These are phyloP conservation scores for Eilema griseolum DNA, from an alignment of 2,888 invertebrate species.

Conservation along the genomic window DNA sequence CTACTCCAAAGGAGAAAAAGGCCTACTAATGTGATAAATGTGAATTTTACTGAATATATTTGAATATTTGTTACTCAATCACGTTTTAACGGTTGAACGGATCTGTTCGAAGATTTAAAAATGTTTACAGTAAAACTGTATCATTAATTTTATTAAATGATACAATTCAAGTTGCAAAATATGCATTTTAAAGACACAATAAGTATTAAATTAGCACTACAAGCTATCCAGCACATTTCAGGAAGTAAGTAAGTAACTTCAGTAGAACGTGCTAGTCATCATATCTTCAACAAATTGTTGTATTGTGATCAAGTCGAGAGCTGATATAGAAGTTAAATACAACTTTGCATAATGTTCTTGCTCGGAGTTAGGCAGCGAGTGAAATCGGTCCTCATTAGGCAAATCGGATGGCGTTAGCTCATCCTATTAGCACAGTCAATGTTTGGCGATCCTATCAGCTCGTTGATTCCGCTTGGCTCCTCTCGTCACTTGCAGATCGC, in stretches of 20 bases:
- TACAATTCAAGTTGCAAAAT: neutral
- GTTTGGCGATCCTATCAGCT: slow-evolving; percentile 78
- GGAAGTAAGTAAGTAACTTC: slow-evolving; percentile 38
- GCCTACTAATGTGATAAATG: too few species aligned
- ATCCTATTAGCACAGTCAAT: slow-evolving; percentile 83
- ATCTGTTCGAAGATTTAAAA: too few species aligned
- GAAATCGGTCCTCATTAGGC: slow-evolving; percentile 82
- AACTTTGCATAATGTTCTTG: slow-evolving; percentile 82
- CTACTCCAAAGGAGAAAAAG: neutral
- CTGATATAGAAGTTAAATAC: slow-evolving; percentile 80
- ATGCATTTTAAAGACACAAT: neutral
- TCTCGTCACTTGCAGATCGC: slow-evolving; percentile 64
- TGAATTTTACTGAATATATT: too few species aligned
- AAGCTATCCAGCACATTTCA: slow-evolving; percentile 34
- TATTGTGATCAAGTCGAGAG: slow-evolving; percentile 72
- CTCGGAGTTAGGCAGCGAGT: slow-evolving; percentile 65
- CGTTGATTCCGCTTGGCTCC: slow-evolving; percentile 53
- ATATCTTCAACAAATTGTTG: slow-evolving; percentile 63
- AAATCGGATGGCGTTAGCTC: slow-evolving; percentile 80
- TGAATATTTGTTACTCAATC: too few species aligned
- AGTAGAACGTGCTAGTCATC: slow-evolving; percentile 43
- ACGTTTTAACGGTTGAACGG: too few species aligned
- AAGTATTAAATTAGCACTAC: slow-evolving; percentile 18
- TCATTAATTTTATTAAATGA: too few species aligned
- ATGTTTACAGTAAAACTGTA: too few species aligned